These are phyloP conservation scores for Dissostichus mawsoni DNA, from an alignment of 2,113 vertebrate species.

Conservation along the genomic window DNA sequence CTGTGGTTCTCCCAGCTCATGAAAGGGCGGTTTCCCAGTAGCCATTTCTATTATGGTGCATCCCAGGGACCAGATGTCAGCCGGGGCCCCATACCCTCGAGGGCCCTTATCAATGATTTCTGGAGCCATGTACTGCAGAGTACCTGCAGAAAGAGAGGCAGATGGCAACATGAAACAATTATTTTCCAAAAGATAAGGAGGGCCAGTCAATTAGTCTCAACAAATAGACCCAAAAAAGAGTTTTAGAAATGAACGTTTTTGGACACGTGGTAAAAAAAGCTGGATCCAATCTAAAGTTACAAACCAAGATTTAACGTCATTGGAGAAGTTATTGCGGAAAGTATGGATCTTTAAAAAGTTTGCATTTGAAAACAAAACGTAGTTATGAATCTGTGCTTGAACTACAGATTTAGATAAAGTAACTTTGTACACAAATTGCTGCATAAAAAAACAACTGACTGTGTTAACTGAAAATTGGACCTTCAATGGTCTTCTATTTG, in stretches of 20 bases:
- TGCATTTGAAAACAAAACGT: too few species aligned
- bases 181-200: neutral
- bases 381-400: too few species aligned
- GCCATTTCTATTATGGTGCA: conserved; percentile 99
- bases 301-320: neutral
- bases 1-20: conserved; percentile 97
- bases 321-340: neutral
- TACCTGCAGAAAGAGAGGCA: conserved; percentile 82
- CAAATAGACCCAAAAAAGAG: neutral
- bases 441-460: too few species aligned
- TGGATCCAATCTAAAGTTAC: neutral
- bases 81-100: conserved; percentile 96
- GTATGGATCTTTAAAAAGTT: neutral
- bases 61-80: conserved; percentile 98
- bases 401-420: too few species aligned
- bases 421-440: too few species aligned
- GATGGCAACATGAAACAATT: neutral
- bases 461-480: too few species aligned
- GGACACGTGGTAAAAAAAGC: neutral
- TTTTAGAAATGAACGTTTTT: neutral
- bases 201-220: neutral
- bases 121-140: conserved; percentile 98
- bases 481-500: too few species aligned
- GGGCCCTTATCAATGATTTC: conserved; percentile 99
- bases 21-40: conserved; percentile 96